Percentiles rank a stretch among this genome's conserved stretches.
Conservation (phyloP, 2,797 vertebrate genomes). For the Margarornis squamiger region DNA sequence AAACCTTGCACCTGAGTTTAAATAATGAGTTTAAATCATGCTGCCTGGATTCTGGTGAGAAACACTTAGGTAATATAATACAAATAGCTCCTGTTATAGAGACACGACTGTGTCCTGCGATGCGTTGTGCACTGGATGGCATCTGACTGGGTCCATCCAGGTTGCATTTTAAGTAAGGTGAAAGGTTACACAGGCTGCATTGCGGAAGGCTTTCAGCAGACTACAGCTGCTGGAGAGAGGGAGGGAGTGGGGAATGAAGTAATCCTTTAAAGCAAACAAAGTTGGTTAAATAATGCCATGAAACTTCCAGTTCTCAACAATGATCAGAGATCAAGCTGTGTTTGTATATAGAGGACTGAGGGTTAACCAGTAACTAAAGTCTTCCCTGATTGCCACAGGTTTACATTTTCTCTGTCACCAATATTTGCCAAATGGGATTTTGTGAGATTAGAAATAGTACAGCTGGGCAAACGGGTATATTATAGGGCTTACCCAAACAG, state of each 20-base stretch:
- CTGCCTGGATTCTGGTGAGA: background rate
- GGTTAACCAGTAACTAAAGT: conserved; percentile 60
- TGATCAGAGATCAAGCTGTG: conserved; percentile 77
- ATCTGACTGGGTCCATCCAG: background rate
- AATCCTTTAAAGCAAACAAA: conserved; percentile 58
- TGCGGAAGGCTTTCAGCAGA: background rate
- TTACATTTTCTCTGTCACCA: conserved; percentile 56
- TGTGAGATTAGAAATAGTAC: conserved; percentile 60
- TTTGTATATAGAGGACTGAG: conserved; percentile 68
- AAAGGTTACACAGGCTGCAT: background rate
- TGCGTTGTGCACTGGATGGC: rapidly evolving
- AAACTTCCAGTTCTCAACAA: conserved; percentile 71
- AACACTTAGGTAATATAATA: background rate
- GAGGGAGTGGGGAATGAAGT: background rate
- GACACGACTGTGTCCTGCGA: background rate
- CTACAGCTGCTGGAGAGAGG: background rate
- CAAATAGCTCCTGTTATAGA: background rate
- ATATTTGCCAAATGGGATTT: conserved; percentile 62
- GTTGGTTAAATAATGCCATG: conserved; percentile 51
- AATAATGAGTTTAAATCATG: background rate
- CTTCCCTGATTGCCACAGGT: conserved; percentile 41
- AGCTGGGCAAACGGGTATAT: conserved; percentile 43
- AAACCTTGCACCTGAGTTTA: background rate
- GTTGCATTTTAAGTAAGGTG: background rate
- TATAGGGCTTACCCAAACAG: conserved; percentile 22